Evolutionary conservation across 2,797 vertebrate species (phyloP), one percentile per base, ranked within the genome.

Genomic region (Alosa sapidissima): DNA sequence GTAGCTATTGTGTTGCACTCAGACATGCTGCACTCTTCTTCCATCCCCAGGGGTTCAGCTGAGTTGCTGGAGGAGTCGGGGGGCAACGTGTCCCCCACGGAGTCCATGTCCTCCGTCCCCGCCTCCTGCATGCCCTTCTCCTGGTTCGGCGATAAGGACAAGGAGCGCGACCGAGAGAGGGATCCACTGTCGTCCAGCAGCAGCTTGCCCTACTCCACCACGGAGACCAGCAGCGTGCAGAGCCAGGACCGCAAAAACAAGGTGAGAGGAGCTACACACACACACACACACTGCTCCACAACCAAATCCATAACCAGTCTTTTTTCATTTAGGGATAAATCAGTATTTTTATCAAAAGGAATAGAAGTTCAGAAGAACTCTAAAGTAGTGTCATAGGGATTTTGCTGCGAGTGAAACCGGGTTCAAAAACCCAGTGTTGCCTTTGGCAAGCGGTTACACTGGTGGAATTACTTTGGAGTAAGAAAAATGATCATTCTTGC

Each of bases 61-160:
- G 97, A 98, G 88, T 90, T 98, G 87, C 91, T 98, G 88, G 97
- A 97, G 81, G 96, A 97, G 83, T 95, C 95, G 62, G 95, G 95
- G 83, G 96, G 96, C 85, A 97, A 97, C 87, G 85, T 97, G 0
- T 97, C 97, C n/a, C 96, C 97, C 19, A 95, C 97, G 5, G 97
- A 97, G 60, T 98, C 97, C 0, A 95, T 97, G 94, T 95, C 96
- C 1, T 97, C 97, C 86, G 95, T 96, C 88, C 97, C 97, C n/a
- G 97, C 97, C 49, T 98, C 97, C 54, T 98, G 97, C 84, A 98
- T 98, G 96, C 97, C 97, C 83, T 98, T 98, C 93, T 97, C 96
- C 90, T 98, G 97, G 97, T 98, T 98, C 89, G 96, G 97, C 88
- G 97, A 96, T 81, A 95, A 94, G 87, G 97, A 96, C 83, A 95